phyloP scores from a whole-genome alignment of 2,113 vertebrate genomes.

The Saimiri boliviensis region DNA sequence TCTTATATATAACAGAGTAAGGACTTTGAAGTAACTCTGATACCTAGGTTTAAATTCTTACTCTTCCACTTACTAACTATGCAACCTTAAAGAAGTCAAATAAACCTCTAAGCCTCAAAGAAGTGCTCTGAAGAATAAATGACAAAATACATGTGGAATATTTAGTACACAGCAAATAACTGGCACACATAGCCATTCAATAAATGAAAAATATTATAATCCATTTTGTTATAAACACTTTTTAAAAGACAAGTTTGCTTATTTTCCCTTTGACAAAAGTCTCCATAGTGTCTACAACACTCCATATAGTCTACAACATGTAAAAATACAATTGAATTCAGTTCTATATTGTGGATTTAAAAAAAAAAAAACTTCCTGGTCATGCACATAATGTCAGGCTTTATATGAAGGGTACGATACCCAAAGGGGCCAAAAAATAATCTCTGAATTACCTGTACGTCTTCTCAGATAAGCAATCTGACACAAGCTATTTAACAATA shows the following conservation, averaged over 20 bases:
- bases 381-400: neutral
- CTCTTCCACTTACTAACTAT: neutral
- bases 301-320: neutral
- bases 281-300: neutral
- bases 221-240: neutral
- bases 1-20: neutral
- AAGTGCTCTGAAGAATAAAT: neutral
- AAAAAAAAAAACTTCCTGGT: neutral
- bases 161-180: neutral
- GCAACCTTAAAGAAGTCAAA: neutral
- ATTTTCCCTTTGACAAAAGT: neutral
- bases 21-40: neutral
- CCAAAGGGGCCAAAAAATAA: neutral
- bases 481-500: neutral
- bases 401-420: neutral
- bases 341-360: neutral
- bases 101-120: neutral
- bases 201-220: neutral
- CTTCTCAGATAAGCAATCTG: neutral
- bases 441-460: constrained; percentile 12
- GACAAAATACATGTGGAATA: neutral
- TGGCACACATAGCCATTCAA: neutral
- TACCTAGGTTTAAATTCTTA: neutral
- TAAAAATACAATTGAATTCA: neutral
- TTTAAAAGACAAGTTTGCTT: neutral